Conservation (phyloP, 2,888 invertebrate species). For the Phengaris arion region DNA sequence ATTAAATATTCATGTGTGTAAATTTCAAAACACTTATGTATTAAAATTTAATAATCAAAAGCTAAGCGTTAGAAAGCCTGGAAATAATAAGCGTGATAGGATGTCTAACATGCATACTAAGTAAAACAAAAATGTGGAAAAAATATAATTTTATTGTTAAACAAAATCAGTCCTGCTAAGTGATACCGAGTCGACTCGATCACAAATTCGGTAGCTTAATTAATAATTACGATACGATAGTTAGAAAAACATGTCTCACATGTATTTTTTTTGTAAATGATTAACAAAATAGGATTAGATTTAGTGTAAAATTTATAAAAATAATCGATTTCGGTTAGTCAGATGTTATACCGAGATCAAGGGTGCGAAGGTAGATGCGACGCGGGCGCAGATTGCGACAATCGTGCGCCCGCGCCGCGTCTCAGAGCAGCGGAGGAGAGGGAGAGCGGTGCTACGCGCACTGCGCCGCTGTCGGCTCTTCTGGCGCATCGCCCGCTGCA, state of each 20-base stretch:
- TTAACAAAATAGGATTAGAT: conserved; percentile 57
- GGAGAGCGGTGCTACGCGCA: conserved; percentile 70
- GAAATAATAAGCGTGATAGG: conserved; percentile 61
- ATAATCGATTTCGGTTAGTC: conserved; percentile 72
- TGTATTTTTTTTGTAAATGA: conserved; percentile 49
- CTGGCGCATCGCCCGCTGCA: conserved; percentile 78
- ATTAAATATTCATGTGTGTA: neutral
- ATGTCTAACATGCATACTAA: conserved; percentile 61
- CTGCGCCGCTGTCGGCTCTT: conserved; percentile 79
- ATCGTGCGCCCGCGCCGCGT: conserved; percentile 47
- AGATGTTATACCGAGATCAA: conserved; percentile 78
- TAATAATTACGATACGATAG: conserved; percentile 63
- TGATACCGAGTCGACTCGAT: conserved; percentile 69
- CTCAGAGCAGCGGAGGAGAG: conserved; percentile 33
- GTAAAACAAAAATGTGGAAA: conserved; percentile 70
- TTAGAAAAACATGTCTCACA: conserved; percentile 50
- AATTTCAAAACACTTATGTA: neutral
- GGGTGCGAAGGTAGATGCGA: conserved; percentile 61
- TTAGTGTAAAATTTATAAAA: conserved; percentile 60
- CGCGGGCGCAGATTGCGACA: conserved; percentile 41
- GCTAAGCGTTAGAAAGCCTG: conserved; percentile 73
- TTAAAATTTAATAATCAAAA: conserved; percentile 39
- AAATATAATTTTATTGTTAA: conserved; percentile 70
- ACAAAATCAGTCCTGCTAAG: conserved; percentile 76
- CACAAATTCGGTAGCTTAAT: conserved; percentile 60